Evolutionary conservation across 2,888 invertebrate species (phyloP).

Genomic region (Teinopalpus imperialis): DNA sequence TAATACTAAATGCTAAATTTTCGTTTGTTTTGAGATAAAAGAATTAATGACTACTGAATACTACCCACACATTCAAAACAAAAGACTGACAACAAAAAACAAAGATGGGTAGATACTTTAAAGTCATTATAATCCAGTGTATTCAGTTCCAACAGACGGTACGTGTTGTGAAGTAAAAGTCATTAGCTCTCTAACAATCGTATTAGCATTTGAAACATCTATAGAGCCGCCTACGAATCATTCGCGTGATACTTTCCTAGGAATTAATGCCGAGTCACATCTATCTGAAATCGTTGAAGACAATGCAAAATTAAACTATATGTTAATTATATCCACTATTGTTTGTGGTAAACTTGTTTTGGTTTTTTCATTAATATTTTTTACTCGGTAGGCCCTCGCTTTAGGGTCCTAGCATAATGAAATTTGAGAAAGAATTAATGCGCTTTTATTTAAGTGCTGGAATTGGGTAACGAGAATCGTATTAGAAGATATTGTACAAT

Average conservation of each 20-base stretch:
- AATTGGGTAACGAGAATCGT: too few relatives aligned
- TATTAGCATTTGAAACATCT: slow-evolving; percentile 20
- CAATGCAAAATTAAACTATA: slow-evolving; percentile 19
- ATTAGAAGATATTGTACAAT: too few relatives aligned
- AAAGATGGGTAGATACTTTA: not conserved
- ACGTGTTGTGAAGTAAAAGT: slow-evolving; percentile 17
- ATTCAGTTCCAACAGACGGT: slow-evolving; percentile 12
- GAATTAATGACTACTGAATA: too few relatives aligned
- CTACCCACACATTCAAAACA: not conserved
- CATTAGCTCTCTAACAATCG: slow-evolving; percentile 16
- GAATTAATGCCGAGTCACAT: slow-evolving; percentile 25
- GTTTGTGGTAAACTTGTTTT: too few relatives aligned
- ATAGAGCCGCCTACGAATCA: slow-evolving; percentile 16
- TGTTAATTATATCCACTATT: slow-evolving; percentile 4
- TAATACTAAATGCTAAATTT: too few relatives aligned
- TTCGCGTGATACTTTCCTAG: slow-evolving; percentile 10
- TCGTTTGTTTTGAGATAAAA: too few relatives aligned
- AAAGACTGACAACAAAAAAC: not conserved
- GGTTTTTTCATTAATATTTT: too few relatives aligned
- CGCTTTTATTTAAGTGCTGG: too few relatives aligned
- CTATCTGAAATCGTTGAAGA: slow-evolving; percentile 18
- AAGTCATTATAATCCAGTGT: slow-evolving; percentile 1
- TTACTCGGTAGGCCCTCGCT: too few relatives aligned
- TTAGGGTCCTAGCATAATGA: too few relatives aligned
- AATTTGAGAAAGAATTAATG: too few relatives aligned